These are phyloP conservation scores for Helogale parvula DNA, from an alignment of 2,113 vertebrate species.

Conservation along the genomic window DNA sequence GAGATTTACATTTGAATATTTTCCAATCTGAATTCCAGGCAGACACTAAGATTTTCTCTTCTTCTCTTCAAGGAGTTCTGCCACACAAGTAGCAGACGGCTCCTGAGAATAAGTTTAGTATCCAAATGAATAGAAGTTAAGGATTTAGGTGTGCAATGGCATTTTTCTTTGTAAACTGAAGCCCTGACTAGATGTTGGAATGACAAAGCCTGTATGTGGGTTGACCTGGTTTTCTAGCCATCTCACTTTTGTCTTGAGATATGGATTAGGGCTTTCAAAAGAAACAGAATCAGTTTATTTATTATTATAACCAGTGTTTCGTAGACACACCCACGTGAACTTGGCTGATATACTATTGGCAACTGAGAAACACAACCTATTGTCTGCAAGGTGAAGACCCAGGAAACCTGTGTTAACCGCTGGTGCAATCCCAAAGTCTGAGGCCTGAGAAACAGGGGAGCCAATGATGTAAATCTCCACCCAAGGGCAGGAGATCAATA, in stretches of 20 bases:
- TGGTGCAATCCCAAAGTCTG: not conserved
- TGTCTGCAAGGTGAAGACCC: not conserved
- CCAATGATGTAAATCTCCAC: not conserved
- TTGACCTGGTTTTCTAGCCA: not conserved
- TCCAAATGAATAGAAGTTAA: slow-evolving; percentile 26
- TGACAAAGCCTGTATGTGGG: not conserved
- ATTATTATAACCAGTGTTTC: not conserved
- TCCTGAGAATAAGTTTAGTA: slow-evolving; percentile 31
- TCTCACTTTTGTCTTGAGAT: not conserved
- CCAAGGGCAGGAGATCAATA: not conserved
- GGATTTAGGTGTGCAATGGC: not conserved
- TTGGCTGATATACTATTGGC: not conserved
- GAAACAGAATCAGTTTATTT: not conserved
- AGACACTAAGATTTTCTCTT: not conserved
- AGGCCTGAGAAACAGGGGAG: not conserved
- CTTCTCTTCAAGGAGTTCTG: slow-evolving; percentile 10
- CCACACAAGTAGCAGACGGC: not conserved
- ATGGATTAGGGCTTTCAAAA: not conserved
- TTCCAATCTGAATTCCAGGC: slow-evolving; percentile 34
- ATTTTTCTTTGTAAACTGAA: not conserved
- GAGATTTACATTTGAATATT: slow-evolving; percentile 29
- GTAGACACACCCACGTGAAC: too few species aligned
- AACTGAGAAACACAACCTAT: not conserved
- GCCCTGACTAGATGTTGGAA: not conserved
- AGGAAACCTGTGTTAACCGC: not conserved